Evolutionary conservation across 2,113 vertebrate genomes (phyloP).

Genomic region (Megaptera novaeangliae): DNA sequence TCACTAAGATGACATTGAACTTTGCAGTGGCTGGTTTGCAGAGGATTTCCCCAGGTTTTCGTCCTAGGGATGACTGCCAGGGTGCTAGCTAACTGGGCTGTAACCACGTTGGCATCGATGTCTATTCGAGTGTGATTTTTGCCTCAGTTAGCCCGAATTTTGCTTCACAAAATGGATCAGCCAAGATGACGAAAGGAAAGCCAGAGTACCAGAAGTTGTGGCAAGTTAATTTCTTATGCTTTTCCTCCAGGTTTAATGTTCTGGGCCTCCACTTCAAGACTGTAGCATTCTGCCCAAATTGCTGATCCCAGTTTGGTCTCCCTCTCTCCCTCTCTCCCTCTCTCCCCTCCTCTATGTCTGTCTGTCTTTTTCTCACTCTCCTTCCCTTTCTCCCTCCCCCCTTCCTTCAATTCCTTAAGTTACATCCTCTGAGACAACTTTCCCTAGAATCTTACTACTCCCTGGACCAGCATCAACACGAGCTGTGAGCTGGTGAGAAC

Average conservation of each 20-base stretch:
- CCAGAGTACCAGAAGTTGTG: background rate
- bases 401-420: background rate
- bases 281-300: background rate
- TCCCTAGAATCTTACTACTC: background rate
- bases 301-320: background rate
- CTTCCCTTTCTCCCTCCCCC: too few relatives aligned
- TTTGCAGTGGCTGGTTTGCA: background rate
- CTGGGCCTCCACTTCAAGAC: background rate
- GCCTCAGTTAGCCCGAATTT: conserved; percentile 13
- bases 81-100: background rate
- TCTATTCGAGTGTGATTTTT: conserved; percentile 38
- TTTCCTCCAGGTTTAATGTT: background rate
- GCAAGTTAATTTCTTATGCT: background rate
- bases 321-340: too few relatives aligned
- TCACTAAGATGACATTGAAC: background rate
- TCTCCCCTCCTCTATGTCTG: too few relatives aligned
- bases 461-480: background rate
- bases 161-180: conserved; percentile 5
- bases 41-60: background rate
- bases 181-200: background rate
- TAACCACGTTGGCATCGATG: background rate
- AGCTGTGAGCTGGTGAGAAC: background rate
- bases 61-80: background rate
- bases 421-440: background rate
- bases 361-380: background rate